A percentile compares a stretch with the other conserved stretches of the same genome.
phyloP scores from a whole-genome alignment of 2,888 invertebrate species.

The Escarpia spicata region DNA sequence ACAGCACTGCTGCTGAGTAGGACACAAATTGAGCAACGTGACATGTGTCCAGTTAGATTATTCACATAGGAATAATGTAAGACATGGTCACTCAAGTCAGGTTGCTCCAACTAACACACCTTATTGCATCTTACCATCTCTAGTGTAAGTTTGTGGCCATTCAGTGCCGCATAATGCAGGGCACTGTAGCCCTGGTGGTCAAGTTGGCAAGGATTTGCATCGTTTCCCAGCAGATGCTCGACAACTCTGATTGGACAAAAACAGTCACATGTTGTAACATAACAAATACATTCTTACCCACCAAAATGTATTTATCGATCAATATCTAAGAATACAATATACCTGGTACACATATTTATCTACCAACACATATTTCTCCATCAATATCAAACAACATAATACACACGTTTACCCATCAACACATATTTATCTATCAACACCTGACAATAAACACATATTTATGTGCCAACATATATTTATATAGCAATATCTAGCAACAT shows the following conservation, averaged over 20 bases:
- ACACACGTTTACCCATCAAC: background rate
- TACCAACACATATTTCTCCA: background rate
- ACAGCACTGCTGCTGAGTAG: too few species aligned
- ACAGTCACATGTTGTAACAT: background rate
- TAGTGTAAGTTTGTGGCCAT: conserved; percentile 70
- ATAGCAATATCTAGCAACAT: background rate
- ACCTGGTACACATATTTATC: background rate
- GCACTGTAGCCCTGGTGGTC: conserved; percentile 72
- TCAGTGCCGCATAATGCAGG: conserved; percentile 74
- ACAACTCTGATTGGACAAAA: conserved; percentile 68
- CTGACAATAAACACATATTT: background rate
- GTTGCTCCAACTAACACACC: background rate
- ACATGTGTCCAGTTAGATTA: background rate
- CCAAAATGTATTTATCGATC: background rate
- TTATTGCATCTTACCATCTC: conserved; percentile 63
- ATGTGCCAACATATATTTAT: background rate
- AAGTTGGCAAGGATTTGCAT: conserved; percentile 69
- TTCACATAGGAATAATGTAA: background rate
- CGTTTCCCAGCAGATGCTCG: conserved; percentile 71
- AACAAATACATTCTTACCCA: background rate
- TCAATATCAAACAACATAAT: background rate
- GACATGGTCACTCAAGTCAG: background rate
- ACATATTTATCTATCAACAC: background rate
- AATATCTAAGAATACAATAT: background rate
- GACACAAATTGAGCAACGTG: background rate